Conservation (phyloP, 2,888 invertebrate genomes). For the Trichopria drosophilae region DNA sequence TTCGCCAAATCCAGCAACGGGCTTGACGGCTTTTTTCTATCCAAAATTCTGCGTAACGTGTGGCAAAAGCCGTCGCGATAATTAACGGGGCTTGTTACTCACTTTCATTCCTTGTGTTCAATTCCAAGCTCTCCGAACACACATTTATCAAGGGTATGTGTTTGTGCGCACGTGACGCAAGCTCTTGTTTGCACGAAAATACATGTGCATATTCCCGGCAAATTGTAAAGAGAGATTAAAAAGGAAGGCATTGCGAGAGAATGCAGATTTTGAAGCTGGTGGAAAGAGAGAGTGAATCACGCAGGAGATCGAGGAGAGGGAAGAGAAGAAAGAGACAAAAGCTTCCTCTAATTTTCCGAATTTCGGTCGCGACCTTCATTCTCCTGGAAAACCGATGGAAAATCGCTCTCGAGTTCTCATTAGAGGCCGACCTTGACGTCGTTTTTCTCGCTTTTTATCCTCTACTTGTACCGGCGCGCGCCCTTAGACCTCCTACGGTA, state of each 20-base stretch:
- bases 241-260: not conserved
- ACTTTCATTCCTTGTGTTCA: not conserved
- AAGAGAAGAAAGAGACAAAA: slow-evolving; percentile 24
- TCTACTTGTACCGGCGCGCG: not conserved
- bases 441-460: slow-evolving; percentile 26
- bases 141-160: no score
- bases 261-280: not conserved
- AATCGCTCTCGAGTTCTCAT: slow-evolving; percentile 52
- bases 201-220: no score
- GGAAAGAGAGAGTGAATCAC: slow-evolving; percentile 13
- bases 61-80: slow-evolving; percentile 10
- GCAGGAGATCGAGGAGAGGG: slow-evolving; percentile 4
- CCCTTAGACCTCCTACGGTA: no score
- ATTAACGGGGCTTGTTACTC: slow-evolving; percentile 4
- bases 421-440: slow-evolving; percentile 49
- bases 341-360: slow-evolving; percentile 38
- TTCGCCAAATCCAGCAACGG: no score
- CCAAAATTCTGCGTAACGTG: no score
- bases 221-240: no score
- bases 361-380: slow-evolving; percentile 47
- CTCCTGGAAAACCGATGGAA: slow-evolving; percentile 47
- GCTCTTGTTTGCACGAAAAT: slow-evolving; percentile 10
- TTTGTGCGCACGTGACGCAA: not conserved
- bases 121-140: no score
- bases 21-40: no score